Percentiles rank a stretch among this genome's conserved stretches.
phyloP scores from a whole-genome alignment of 53 echinoderm and acorn worm genomes.

The Zoroaster sp. region DNA sequence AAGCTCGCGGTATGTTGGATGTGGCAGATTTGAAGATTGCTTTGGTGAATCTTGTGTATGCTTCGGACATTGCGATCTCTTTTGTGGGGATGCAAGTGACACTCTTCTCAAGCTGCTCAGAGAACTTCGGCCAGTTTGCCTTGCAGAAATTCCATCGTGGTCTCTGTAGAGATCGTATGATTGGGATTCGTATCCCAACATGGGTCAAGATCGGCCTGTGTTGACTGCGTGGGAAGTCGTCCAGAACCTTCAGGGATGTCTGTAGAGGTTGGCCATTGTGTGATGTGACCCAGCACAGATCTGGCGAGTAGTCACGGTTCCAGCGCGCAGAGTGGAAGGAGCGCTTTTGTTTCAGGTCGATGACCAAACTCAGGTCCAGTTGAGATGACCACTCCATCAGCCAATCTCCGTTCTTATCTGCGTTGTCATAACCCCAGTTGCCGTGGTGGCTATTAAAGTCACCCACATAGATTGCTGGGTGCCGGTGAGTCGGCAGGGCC shows the following conservation, averaged over 20 bases:
- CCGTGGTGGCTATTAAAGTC: conserved; percentile 27
- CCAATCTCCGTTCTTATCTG: background rate
- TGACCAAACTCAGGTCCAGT: background rate
- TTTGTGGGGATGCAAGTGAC: background rate
- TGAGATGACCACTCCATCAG: conserved; percentile 3
- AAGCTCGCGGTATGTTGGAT: conserved; percentile 23
- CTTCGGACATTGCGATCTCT: background rate
- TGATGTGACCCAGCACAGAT: conserved; percentile 7
- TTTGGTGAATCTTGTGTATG: background rate
- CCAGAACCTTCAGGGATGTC: background rate
- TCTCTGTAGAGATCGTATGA: background rate
- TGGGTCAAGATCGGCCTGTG: background rate
- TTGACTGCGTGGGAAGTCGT: background rate
- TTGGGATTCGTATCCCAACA: conserved; percentile 11
- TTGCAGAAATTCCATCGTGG: background rate
- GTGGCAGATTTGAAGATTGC: conserved; percentile 34
- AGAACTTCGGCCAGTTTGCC: background rate
- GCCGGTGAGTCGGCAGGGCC: background rate
- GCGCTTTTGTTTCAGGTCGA: conserved; percentile 17
- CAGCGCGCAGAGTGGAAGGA: conserved; percentile 12
- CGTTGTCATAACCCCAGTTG: background rate
- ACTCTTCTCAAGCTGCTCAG: background rate
- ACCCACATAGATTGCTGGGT: conserved; percentile 15
- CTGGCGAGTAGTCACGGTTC: conserved; percentile 3
- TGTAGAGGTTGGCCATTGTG: background rate